These are phyloP conservation scores for Ormia ochracea DNA, from an alignment of 2,888 invertebrate genomes.

Conservation along the genomic window DNA sequence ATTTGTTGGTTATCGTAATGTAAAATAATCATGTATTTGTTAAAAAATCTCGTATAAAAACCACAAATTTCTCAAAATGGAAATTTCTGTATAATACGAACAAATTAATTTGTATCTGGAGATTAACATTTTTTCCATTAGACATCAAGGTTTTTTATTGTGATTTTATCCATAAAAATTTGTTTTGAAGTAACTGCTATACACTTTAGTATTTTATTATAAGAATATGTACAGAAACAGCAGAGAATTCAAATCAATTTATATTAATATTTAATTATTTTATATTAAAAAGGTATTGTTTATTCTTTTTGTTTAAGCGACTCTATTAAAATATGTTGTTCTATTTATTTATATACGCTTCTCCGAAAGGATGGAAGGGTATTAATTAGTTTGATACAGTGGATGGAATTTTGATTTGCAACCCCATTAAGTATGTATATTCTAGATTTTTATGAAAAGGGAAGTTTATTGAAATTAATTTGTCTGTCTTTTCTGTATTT, in stretches of 20 bases:
- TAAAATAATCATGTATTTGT: not conserved
- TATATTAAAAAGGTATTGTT: slow-evolving; percentile 33
- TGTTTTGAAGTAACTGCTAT: slow-evolving; percentile 17
- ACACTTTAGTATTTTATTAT: slow-evolving; percentile 37
- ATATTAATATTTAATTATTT: slow-evolving; percentile 29
- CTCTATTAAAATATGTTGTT: not conserved
- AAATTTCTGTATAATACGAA: slow-evolving; percentile 28
- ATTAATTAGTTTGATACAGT: too few relatives aligned
- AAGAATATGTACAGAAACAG: slow-evolving; percentile 29
- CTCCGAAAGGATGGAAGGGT: too few relatives aligned
- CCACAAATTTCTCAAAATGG: not conserved
- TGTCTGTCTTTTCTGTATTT: too few relatives aligned
- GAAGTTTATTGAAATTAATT: too few relatives aligned
- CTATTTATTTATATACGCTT: not conserved
- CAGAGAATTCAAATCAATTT: slow-evolving; percentile 39
- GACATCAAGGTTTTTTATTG: not conserved
- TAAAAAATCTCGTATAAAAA: slow-evolving; percentile 36
- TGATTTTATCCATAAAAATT: slow-evolving; percentile 11
- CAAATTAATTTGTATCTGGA: slow-evolving; percentile 9
- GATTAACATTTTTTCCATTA: slow-evolving; percentile 1
- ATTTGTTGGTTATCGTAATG: slow-evolving; percentile 34
- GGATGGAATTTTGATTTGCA: too few relatives aligned
- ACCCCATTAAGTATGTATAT: too few relatives aligned
- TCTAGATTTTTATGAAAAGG: too few relatives aligned
- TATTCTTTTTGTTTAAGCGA: slow-evolving; percentile 11